Conservation (phyloP, 2,797 vertebrate species). For the Mycteria americana region DNA sequence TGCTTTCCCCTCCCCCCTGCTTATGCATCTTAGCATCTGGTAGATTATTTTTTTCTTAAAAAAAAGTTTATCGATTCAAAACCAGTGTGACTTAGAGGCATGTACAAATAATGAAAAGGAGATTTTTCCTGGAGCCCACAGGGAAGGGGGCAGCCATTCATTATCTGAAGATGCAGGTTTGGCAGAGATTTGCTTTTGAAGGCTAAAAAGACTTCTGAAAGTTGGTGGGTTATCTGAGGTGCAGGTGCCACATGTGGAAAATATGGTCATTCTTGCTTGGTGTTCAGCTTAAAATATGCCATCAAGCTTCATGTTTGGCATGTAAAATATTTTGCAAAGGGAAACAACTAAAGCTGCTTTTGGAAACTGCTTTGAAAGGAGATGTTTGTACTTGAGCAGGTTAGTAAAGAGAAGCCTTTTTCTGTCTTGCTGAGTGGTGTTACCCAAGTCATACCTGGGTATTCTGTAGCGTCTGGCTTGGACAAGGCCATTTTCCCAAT, state of each 20-base stretch:
- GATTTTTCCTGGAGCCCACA: background rate
- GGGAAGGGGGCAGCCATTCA: background rate
- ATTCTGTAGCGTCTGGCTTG: background rate
- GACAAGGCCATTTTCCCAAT: background rate
- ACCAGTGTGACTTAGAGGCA: background rate
- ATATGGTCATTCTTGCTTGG: rapidly evolving
- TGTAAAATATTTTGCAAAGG: background rate
- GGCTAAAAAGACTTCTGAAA: background rate
- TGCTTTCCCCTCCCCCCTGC: background rate
- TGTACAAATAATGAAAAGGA: background rate
- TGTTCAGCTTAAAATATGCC: background rate
- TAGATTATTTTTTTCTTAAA: background rate
- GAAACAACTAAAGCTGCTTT: background rate
- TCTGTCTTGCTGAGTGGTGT: background rate
- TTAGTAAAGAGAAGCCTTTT: background rate
- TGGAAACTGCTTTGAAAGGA: background rate
- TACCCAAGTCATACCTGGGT: background rate
- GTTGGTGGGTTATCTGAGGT: background rate
- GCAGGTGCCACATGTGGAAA: background rate
- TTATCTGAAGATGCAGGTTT: background rate
- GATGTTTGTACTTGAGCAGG: background rate
- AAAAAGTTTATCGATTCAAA: background rate
- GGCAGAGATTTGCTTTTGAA: background rate
- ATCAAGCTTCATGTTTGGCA: background rate
- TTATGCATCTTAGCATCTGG: background rate